Percentiles rank a stretch among this genome's conserved stretches.
These are phyloP conservation scores for Cryptophagus acutangulus DNA, from an alignment of 2,888 invertebrate genomes.

Conservation along the genomic window DNA sequence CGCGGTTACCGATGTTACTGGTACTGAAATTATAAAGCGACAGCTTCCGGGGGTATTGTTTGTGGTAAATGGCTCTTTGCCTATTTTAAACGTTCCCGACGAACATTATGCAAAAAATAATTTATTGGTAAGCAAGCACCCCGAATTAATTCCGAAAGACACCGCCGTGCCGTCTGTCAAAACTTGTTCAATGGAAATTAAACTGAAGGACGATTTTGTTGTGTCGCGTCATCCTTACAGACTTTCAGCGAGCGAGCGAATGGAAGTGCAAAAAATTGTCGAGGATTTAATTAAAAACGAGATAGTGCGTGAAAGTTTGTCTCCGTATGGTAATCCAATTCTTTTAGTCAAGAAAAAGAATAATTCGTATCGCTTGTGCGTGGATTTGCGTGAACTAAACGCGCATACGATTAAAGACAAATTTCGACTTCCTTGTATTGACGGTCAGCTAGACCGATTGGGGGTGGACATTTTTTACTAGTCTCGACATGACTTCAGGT, in stretches of 20 bases:
- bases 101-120: too few relatives aligned
- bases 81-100: too few relatives aligned
- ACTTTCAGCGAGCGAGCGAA: neutral
- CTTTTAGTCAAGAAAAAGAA: slow-evolving; percentile 22
- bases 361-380: slow-evolving; percentile 26
- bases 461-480: slow-evolving; percentile 29
- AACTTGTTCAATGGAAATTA: slow-evolving; percentile 4
- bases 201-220: neutral
- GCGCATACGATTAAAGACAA: slow-evolving; percentile 30
- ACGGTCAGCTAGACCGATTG: slow-evolving; percentile 34
- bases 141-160: too few relatives aligned
- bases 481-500: slow-evolving; percentile 32
- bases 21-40: too few relatives aligned
- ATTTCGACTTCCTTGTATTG: slow-evolving; percentile 35
- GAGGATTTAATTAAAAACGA: neutral
- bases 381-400: slow-evolving; percentile 36
- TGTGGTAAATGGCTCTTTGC: too few relatives aligned
- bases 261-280: neutral
- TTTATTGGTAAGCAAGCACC: too few relatives aligned
- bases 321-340: slow-evolving; percentile 14
- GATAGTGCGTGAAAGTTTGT: neutral
- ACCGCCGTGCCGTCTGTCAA: too few relatives aligned
- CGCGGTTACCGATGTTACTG: too few relatives aligned
- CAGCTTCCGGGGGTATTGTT: too few relatives aligned
- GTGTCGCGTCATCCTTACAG: neutral